Conservation (phyloP, 2,888 invertebrate species). For the Diadegma fenestrale region DNA sequence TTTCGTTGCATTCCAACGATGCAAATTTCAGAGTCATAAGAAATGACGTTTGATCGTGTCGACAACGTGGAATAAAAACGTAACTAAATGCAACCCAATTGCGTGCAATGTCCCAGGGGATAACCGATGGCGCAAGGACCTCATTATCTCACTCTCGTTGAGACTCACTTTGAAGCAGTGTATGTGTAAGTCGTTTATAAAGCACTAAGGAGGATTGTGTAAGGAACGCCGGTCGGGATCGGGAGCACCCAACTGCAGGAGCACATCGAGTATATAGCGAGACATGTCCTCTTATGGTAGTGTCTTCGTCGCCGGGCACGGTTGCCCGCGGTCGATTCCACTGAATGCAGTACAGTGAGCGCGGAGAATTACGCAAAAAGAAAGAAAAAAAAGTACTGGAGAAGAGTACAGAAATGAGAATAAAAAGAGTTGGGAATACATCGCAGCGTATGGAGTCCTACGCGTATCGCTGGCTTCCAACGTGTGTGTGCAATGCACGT, state of each 20-base stretch:
- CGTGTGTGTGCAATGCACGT: conserved; percentile 47
- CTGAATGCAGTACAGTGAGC: conserved; percentile 52
- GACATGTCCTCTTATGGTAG: conserved; percentile 83
- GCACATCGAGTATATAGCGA: conserved; percentile 73
- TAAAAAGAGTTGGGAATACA: conserved; percentile 36
- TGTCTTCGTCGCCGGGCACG: conserved; percentile 75
- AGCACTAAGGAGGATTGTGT: conserved; percentile 48
- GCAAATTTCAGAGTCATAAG: too few species aligned
- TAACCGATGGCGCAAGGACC: conserved; percentile 17
- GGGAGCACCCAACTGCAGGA: conserved; percentile 55
- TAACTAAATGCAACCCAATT: conserved; percentile 16
- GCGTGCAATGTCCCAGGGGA: conserved; percentile 15
- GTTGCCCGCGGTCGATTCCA: conserved; percentile 54
- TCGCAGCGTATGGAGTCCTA: conserved; percentile 40
- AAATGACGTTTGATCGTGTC: background rate
- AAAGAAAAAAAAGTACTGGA: conserved; percentile 44
- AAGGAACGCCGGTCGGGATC: conserved; percentile 65
- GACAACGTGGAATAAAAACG: conserved; percentile 2
- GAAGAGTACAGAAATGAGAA: conserved; percentile 50
- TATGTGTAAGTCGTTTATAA: conserved; percentile 49
- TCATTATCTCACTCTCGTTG: conserved; percentile 47
- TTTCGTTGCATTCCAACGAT: too few species aligned
- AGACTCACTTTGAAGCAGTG: conserved; percentile 12
- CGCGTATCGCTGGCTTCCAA: conserved; percentile 45
- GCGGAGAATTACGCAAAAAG: conserved; percentile 57